phyloP scores from a whole-genome alignment of 2,113 vertebrate genomes.

The Bufo gargarizans region DNA sequence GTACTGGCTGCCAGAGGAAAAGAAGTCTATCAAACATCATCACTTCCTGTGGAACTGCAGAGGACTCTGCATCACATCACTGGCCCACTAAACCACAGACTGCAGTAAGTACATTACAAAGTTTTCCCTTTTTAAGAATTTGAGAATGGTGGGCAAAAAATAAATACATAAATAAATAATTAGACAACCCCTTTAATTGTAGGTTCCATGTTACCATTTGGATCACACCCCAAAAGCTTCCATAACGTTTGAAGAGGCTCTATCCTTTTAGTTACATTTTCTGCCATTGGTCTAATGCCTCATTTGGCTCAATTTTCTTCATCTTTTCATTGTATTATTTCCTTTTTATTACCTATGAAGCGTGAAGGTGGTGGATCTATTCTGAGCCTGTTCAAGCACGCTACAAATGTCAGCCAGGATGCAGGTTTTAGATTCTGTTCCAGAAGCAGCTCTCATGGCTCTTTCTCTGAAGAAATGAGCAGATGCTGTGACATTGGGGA shows the following conservation, averaged over 20 bases:
- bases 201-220: not conserved
- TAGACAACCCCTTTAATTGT: too few relatives aligned
- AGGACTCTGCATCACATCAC: too few relatives aligned
- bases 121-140: too few relatives aligned
- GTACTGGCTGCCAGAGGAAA: too few relatives aligned
- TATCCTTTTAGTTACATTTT: not conserved
- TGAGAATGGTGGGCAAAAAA: too few relatives aligned
- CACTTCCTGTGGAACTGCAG: too few relatives aligned
- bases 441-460: not conserved
- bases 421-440: constrained; percentile 10
- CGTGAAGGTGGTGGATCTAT: not conserved
- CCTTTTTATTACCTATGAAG: not conserved
- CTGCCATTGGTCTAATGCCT: not conserved
- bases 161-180: too few relatives aligned
- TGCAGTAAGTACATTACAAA: too few relatives aligned
- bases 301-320: not conserved
- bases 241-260: not conserved
- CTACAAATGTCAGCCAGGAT: not conserved
- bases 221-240: not conserved
- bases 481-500: not conserved
- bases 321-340: too few relatives aligned
- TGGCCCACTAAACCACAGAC: too few relatives aligned
- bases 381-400: not conserved
- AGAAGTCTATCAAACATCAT: too few relatives aligned
- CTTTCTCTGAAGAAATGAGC: not conserved